Percentiles rank a stretch among this genome's conserved stretches.
Conservation (phyloP, 2,797 vertebrate species). For the Enteromius argenteus region DNA sequence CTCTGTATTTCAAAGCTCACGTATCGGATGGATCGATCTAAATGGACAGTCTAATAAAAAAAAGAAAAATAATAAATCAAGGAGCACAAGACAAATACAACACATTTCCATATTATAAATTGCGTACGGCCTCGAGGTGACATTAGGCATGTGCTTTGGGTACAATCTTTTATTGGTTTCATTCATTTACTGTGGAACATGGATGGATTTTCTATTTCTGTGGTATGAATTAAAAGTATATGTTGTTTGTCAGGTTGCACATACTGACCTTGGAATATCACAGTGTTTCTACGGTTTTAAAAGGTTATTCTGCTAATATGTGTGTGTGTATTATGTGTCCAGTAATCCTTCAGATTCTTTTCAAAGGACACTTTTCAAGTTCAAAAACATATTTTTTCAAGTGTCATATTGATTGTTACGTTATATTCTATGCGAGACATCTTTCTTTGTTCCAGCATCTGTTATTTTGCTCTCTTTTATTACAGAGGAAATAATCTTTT, state of each 20-base stretch:
- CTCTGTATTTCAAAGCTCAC: neutral
- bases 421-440: neutral
- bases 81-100: neutral
- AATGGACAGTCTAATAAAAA: neutral
- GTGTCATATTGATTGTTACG: neutral
- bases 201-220: neutral
- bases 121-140: neutral
- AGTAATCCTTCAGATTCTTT: neutral
- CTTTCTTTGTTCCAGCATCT: neutral
- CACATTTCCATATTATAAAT: constrained; percentile 1
- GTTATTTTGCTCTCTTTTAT: neutral
- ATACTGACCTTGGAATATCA: constrained; percentile 3
- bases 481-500: neutral
- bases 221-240: constrained; percentile 21
- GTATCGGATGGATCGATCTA: neutral
- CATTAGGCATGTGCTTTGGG: too few relatives aligned
- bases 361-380: neutral
- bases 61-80: neutral
- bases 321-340: neutral
- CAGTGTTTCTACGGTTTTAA: constrained; percentile 3
- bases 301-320: constrained; percentile 6
- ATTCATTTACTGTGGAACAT: constrained; percentile 1
- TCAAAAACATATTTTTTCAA: constrained; percentile 8
- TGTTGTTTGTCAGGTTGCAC: neutral
- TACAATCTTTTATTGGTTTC: neutral